Conservation (phyloP, 2,888 invertebrate species). For the Notocelia uddmanniana region DNA sequence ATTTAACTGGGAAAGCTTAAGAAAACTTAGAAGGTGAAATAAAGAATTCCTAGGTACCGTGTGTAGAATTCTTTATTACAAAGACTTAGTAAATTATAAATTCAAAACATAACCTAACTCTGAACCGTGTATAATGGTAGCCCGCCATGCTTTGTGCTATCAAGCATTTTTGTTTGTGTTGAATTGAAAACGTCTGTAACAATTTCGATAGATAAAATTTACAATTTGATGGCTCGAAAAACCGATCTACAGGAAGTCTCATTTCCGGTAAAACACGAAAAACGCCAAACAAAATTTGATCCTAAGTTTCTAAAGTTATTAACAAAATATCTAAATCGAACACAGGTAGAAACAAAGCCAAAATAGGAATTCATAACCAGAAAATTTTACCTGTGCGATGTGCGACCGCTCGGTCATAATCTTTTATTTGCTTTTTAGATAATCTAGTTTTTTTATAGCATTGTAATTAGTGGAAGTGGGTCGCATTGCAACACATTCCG, state of each 20-base stretch:
- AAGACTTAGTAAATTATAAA: not conserved
- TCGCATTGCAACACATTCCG: constrained; percentile 40
- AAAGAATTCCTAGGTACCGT: not conserved
- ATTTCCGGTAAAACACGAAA: too few species aligned
- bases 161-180: too few species aligned
- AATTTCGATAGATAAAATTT: too few species aligned
- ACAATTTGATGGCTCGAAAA: too few species aligned
- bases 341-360: too few species aligned
- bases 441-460: constrained; percentile 38
- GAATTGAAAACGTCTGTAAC: too few species aligned
- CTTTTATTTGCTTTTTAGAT: constrained; percentile 33
- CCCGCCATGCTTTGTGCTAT: constrained; percentile 24
- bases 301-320: too few species aligned
- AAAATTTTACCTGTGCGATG: not conserved
- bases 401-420: constrained; percentile 4
- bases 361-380: not conserved
- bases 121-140: constrained; percentile 5
- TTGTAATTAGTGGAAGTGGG: constrained; percentile 42
- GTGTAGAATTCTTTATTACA: not conserved
- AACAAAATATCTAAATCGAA: too few species aligned
- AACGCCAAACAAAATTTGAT: too few species aligned
- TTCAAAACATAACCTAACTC: too few species aligned
- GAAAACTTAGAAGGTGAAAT: not conserved
- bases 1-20: not conserved
- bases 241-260: too few species aligned